Evolutionary conservation across 2,797 vertebrate species (phyloP), one percentile per base, ranked within the genome.

Genomic region (Chrysocyon brachyurus): DNA sequence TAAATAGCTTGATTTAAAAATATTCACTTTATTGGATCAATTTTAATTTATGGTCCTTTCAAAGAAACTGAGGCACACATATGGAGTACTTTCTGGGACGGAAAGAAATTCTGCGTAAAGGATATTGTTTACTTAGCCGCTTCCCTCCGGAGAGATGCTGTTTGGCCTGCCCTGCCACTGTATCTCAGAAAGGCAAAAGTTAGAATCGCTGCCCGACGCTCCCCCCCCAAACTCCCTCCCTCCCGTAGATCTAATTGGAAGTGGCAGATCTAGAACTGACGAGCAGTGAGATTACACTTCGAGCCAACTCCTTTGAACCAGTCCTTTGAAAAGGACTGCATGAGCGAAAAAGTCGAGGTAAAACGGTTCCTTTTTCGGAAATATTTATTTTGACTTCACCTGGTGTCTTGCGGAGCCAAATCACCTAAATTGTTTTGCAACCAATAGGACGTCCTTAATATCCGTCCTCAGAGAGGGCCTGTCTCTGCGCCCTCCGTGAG

Each of bases 191-290:
- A 93, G 68, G 92, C 87, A 81, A 95, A 97, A 95, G 61, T 97
- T 88, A 95, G 46, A 72, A 9, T 70, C n/a, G 12, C n/a, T 11
- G 22, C 73, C 57, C 8, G 9, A 22, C 3, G 54, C 46, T 22
- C 9, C 15, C 31, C 31, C 33, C 63, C 40, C 40, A 46, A 46
- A 14, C 15, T 26, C 49, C 75, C 26, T 2, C 21, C 70, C 1
- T 46, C 78, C 7, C 1, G 36, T n/a, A 95, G 56, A 92, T 77
- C 49, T 92, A 92, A 96, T 91, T 94, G 82, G 73, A 96, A 97
- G 82, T 87, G 92, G 94, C 96, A 97, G 87, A 91, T 87, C 93
- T 96, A 96, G 95, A 98, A 94, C 94, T 73, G 31, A 81, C 17
- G 85, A 90, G 33, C 84, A 88, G 94, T 19, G 83, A 96, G 91